Evolutionary conservation across 1,140 invertebrate species (phyloP), one percentile per base, ranked within the genome.

Genomic region (Harpegnathos saltator): DNA sequence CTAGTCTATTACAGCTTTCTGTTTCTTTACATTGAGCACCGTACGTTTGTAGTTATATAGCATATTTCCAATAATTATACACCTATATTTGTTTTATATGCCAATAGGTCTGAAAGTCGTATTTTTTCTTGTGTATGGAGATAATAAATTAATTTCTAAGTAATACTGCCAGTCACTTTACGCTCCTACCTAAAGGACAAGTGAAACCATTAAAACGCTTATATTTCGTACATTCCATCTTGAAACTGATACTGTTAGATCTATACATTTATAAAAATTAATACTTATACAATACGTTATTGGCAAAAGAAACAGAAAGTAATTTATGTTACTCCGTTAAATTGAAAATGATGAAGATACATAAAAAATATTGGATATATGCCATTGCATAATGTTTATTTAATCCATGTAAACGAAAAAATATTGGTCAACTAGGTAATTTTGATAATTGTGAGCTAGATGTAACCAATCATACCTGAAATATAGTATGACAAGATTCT

Each of bases 101-200:
- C 83, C 77, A 62, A 83, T 69, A 73, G 68, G 68, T 59, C 44
- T 24, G 44, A 44, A 65, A 78, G 62, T 73, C 71, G 50, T 85
- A 85, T 88, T 81, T 74, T 83, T 88, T 88, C 71, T 72, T 85
- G 84, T 85, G 62, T 88, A 88, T 82, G 83, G 71, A 85, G 83
- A 73, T 48, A 89, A 89, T 88, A 89, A 89, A 89, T 89, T 88
- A 80, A 89, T 89, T 89, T 89, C 44, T 83, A 88, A 88, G 66
- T 88, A 89, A 73, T 85, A 80, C 44, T 22, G 33, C 3, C 19
- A 71, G 3, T 80, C 9, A 29, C 15, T 78, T 66, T 38, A 44
- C 38, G 4, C 0, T 71, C 52, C 65, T 69, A 69, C n/a, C 65
- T 66, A 77, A n/a, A 52, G 7, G 9, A 65, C 2, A 1, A 22